phyloP scores from a whole-genome alignment of 2,113 vertebrate species.

The Hiodon tergisus region DNA sequence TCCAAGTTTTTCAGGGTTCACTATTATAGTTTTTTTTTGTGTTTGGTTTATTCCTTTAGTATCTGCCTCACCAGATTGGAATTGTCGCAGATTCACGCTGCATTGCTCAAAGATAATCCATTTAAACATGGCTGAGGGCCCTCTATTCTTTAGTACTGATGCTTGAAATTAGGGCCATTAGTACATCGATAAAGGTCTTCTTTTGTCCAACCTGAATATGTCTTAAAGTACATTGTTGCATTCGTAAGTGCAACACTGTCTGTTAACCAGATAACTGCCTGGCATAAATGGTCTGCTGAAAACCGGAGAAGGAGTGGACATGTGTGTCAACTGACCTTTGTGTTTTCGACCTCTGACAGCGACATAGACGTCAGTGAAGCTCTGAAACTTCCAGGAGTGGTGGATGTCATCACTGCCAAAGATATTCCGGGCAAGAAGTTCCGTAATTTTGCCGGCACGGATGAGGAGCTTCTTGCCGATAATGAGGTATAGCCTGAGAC shows the following conservation, averaged over 20 bases:
- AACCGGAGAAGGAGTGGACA: no score
- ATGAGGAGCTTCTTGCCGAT: conserved; percentile 54
- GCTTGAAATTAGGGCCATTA: neutral
- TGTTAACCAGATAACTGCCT: no score
- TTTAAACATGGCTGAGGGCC: neutral
- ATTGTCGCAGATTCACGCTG: neutral
- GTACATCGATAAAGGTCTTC: no score
- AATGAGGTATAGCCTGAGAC: conserved; percentile 41
- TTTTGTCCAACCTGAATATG: no score
- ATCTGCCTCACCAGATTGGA: neutral
- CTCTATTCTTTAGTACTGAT: neutral
- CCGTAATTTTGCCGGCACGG: conserved; percentile 14
- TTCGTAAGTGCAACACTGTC: no score
- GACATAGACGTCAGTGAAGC: conserved; percentile 53
- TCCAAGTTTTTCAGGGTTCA: neutral
- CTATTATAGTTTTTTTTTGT: neutral
- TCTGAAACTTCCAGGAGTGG: conserved; percentile 57
- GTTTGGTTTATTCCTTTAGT: no score
- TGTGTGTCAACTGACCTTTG: no score
- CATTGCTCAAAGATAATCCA: neutral
- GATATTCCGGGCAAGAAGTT: conserved; percentile 63
- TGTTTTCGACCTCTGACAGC: conserved; percentile 34
- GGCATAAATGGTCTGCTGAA: no score
- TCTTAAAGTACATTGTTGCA: no score
- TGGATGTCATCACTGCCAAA: conserved; percentile 54